phyloP scores from a whole-genome alignment of 2,888 invertebrate species.

The Agrotis clavis region DNA sequence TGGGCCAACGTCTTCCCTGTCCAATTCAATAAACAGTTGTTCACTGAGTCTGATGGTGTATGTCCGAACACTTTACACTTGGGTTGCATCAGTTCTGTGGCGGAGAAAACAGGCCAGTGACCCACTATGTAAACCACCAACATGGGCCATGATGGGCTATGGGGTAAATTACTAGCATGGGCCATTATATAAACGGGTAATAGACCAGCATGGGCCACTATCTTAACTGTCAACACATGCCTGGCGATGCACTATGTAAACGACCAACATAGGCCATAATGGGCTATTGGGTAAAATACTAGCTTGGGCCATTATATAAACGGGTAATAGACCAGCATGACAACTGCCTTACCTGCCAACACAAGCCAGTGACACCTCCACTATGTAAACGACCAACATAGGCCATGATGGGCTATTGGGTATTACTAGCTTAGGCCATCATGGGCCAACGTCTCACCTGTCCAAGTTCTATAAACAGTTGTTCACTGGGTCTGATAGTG shows the following conservation, averaged over 20 bases:
- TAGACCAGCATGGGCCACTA: background rate
- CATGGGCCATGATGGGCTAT: too few relatives aligned
- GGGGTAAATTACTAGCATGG: too few relatives aligned
- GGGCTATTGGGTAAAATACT: background rate
- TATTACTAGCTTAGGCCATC: background rate
- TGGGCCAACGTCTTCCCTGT: conserved; percentile 90
- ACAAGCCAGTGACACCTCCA: too few relatives aligned
- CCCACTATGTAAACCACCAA: background rate
- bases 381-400: background rate
- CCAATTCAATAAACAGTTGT: conserved; percentile 99
- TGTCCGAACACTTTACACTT: conserved; percentile 96
- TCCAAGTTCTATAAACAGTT: conserved; percentile 98
- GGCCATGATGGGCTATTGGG: background rate
- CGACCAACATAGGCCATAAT: background rate
- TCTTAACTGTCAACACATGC: too few relatives aligned
- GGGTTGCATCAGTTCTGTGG: conserved; percentile 96
- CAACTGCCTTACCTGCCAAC: too few relatives aligned
- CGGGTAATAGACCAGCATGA: background rate
- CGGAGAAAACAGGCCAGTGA: conserved; percentile 83
- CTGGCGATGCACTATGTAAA: too few relatives aligned
- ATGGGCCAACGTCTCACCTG: conserved; percentile 90
- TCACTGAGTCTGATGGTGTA: conserved; percentile 93
- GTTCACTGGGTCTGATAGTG: conserved; percentile 94
- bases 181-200: background rate
- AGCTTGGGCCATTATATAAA: too few relatives aligned